phyloP scores from a whole-genome alignment of 64 coral and sea anemone genomes.

The Hydrozoanthus tunicans region DNA sequence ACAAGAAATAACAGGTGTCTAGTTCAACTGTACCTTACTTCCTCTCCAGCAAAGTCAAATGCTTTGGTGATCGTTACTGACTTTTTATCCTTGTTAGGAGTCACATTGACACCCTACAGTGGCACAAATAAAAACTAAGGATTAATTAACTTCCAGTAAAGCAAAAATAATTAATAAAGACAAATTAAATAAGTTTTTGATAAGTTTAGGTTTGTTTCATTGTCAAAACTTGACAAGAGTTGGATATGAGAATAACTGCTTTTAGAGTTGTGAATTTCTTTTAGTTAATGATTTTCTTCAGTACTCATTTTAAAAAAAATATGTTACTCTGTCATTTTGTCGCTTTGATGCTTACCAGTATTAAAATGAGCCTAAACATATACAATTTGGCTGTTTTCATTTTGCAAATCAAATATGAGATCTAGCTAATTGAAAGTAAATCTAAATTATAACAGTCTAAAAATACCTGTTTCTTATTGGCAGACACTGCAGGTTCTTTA shows the following conservation, averaged over 20 bases:
- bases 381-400: neutral
- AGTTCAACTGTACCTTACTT: slow-evolving; percentile 48
- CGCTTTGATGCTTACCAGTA: neutral
- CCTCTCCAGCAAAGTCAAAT: slow-evolving; percentile 93
- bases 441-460: neutral
- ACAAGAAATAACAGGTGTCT: no score
- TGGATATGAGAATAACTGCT: neutral
- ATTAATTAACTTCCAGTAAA: no score
- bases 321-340: no score
- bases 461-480: neutral
- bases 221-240: neutral
- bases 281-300: no score
- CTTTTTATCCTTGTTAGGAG: slow-evolving; percentile 19
- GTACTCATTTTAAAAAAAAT: neutral
- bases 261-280: neutral
- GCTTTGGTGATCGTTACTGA: slow-evolving; percentile 86
- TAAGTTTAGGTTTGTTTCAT: no score
- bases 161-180: no score
- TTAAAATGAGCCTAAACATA: neutral
- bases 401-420: no score
- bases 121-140: neutral
- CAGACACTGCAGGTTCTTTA: neutral
- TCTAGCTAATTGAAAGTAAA: no score
- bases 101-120: neutral
- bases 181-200: no score